These are phyloP conservation scores for Nymphalis urticae DNA, from an alignment of 2,888 invertebrate genomes.

Conservation along the genomic window DNA sequence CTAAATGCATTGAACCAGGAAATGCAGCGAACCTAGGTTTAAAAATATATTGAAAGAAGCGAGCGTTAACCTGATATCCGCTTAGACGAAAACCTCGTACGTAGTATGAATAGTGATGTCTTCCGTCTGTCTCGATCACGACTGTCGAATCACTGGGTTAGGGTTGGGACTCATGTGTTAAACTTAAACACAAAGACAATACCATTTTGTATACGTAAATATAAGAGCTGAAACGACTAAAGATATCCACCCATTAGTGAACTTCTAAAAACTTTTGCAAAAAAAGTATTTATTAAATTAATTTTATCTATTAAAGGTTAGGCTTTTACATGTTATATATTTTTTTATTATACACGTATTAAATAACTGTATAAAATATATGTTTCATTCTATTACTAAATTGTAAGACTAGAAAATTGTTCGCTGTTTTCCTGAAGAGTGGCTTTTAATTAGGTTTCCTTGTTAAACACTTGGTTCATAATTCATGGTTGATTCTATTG, in stretches of 20 bases:
- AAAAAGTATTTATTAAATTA: no score
- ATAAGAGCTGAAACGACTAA: no score
- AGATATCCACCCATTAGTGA: no score
- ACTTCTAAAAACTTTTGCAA: no score
- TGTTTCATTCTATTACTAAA: no score
- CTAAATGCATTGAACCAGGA: slow-evolving; percentile 1
- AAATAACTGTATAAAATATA: no score
- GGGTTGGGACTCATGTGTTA: slow-evolving; percentile 13
- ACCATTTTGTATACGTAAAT: no score
- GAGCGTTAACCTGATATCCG: slow-evolving; percentile 49
- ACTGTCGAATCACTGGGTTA: slow-evolving; percentile 7
- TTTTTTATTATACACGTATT: no score
- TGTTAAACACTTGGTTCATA: slow-evolving; percentile 15
- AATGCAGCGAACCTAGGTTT: slow-evolving; percentile 33
- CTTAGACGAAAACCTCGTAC: slow-evolving; percentile 47
- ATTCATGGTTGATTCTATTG: slow-evolving; percentile 10
- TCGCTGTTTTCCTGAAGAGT: not conserved
- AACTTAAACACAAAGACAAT: not conserved
- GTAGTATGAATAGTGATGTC: slow-evolving; percentile 39
- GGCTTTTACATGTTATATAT: no score
- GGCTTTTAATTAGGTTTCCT: slow-evolving; percentile 19
- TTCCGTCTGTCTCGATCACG: slow-evolving; percentile 30
- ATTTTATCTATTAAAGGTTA: no score
- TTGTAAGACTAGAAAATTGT: slow-evolving; percentile 4
- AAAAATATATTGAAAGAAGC: slow-evolving; percentile 35